Evolutionary conservation across 2,888 invertebrate genomes (phyloP).

Genomic region (Iselma pallidipennis): DNA sequence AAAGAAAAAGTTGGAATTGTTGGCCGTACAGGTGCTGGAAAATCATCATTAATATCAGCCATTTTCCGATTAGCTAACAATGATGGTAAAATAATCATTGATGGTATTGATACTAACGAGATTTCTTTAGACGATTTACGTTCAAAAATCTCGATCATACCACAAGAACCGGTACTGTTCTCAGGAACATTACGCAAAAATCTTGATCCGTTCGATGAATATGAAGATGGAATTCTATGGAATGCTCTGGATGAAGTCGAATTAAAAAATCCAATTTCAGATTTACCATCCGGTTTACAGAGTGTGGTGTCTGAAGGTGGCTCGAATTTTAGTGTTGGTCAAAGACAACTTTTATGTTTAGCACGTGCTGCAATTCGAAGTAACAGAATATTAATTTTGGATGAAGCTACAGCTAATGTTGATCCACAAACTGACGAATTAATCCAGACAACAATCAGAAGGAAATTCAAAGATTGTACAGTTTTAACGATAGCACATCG

Average conservation of each 20-base stretch:
- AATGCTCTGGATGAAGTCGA: constrained; percentile 79
- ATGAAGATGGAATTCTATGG: constrained; percentile 79
- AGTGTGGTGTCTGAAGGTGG: constrained; percentile 73
- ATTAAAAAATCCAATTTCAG: constrained; percentile 68
- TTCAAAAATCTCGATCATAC: constrained; percentile 79
- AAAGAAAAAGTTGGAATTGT: constrained; percentile 76
- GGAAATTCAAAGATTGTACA: constrained; percentile 72
- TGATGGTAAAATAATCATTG: constrained; percentile 78
- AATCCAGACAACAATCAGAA: constrained; percentile 73
- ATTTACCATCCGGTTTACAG: constrained; percentile 64
- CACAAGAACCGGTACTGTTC: constrained; percentile 84
- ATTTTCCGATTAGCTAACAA: constrained; percentile 78
- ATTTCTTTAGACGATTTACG: constrained; percentile 76
- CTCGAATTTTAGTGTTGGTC: constrained; percentile 46
- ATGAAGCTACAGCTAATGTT: constrained; percentile 81
- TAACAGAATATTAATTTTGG: constrained; percentile 35
- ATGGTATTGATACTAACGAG: constrained; percentile 68
- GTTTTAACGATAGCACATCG: constrained; percentile 82
- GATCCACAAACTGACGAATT: constrained; percentile 74
- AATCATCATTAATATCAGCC: constrained; percentile 73
- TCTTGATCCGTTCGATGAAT: constrained; percentile 85
- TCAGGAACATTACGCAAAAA: constrained; percentile 85
- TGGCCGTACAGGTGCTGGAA: constrained; percentile 82
- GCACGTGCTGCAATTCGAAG: constrained; percentile 62
- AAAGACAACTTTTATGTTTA: constrained; percentile 68